A percentile compares a stretch with the other conserved stretches of the same genome.
These are phyloP conservation scores for Thereuonema tuberculata DNA, from an alignment of 1,140 invertebrate species.

Conservation along the genomic window DNA sequence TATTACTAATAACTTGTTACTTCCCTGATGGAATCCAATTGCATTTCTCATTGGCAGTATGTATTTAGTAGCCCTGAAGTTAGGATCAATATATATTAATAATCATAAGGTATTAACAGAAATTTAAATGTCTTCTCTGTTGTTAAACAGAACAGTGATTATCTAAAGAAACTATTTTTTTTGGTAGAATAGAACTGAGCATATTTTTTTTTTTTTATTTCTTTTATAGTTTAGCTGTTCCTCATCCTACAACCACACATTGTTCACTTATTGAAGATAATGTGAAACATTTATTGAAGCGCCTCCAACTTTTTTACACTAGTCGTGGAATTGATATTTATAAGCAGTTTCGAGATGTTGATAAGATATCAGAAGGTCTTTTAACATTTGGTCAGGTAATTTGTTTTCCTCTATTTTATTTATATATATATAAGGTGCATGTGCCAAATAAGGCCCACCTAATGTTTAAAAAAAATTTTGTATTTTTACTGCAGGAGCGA, in stretches of 20 bases:
- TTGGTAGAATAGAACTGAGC: no score
- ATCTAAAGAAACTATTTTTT: no score
- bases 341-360: not conserved
- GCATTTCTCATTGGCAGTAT: no score
- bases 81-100: no score
- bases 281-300: not conserved
- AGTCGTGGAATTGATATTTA: not conserved
- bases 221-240: not conserved
- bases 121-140: not conserved
- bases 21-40: no score
- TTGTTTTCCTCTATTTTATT: not conserved
- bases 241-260: not conserved
- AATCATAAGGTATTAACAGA: not conserved
- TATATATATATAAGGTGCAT: not conserved
- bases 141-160: no score
- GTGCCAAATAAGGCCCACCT: no score
- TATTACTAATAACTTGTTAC: no score
- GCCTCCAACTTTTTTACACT: not conserved
- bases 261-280: not conserved
- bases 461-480: not conserved
- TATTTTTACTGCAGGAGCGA: no score
- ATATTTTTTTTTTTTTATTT: not conserved
- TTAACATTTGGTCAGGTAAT: slow-evolving; percentile 2
- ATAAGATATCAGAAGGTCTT: not conserved
- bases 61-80: no score